Base-by-base conservation (phyloP, 2,113 vertebrate species). In the Calyptomena viridis region DNA sequence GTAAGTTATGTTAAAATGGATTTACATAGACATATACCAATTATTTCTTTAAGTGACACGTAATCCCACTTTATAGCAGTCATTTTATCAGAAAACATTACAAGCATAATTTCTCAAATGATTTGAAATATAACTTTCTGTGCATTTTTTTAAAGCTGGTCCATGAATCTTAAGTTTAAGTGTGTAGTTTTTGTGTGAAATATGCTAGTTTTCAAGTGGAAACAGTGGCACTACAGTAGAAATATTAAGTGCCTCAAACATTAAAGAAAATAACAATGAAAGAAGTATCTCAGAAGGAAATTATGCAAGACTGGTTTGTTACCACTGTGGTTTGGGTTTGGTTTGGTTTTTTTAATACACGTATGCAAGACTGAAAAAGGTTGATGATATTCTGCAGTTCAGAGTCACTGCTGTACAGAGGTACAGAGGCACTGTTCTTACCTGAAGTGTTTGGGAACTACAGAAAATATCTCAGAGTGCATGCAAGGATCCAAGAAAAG, bases 221-320 rank as follows among this genome's bases (percentile, higher is more conserved):
- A 35, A 72, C 3, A 42, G 27, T 66, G 16, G 22, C 18, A 76
- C 8, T 47, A 40, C n/a, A 47, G 7, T n/a, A 89, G 47, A 94
- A 89, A 67, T 16, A 13, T 31, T 59, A n/a, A n/a, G n/a, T n/a
- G n/a, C n/a, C n/a, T n/a, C n/a, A 83, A 88, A 93, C 89, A 72
- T 25, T 4, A 87, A 88, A 89, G n/a, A 30, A 62, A 83, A 80
- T 31, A 53, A 37, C 21, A 44, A 50, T 25, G 8, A 91, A 81
- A 80, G 1, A 79, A 73, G 25, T 64, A 33, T 44, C 68, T 77
- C 63, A 72, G 49, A 90, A 78, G 4, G 35, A 82, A 78, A 86
- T 30, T 0, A 72, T n/a, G 28, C 44, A 49, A 73, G 19, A 33
- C 6, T 58, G 4, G 1, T 81, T 79, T 0, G 0, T 83, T 71